Percentiles rank a stretch among this genome's conserved stretches.
These are phyloP conservation scores for Leptinotarsa lineolata DNA, from an alignment of 1,140 invertebrate species.

Conservation along the genomic window DNA sequence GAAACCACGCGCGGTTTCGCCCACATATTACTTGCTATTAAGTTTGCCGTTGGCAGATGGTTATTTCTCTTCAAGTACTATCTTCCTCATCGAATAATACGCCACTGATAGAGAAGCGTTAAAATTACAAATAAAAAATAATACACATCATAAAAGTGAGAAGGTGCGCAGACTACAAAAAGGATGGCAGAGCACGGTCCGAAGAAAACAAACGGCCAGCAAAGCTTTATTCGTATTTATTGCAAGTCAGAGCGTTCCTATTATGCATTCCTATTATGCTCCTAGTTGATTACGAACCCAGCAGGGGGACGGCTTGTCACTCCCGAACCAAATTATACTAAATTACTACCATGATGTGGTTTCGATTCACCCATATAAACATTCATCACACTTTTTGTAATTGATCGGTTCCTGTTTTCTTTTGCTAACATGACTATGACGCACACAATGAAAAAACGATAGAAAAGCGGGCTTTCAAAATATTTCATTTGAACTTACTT, in stretches of 20 bases:
- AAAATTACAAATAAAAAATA: background rate
- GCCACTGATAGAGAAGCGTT: too few species aligned
- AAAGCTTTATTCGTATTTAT: conserved; percentile 50
- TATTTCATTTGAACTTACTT: too few species aligned
- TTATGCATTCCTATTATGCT: conserved; percentile 53
- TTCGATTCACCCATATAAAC: conserved; percentile 51
- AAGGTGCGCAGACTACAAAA: conserved; percentile 12
- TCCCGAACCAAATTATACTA: conserved; percentile 54
- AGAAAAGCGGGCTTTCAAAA: too few species aligned
- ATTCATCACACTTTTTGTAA: conserved; percentile 35
- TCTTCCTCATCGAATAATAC: too few species aligned
- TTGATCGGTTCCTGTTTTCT: background rate
- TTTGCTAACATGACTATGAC: too few species aligned
- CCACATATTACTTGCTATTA: too few species aligned
- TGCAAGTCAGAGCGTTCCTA: conserved; percentile 54
- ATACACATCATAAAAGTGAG: conserved; percentile 2
- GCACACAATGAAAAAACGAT: too few species aligned
- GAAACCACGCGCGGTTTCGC: too few species aligned
- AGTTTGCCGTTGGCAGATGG: too few species aligned
- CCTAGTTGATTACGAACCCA: conserved; percentile 53
- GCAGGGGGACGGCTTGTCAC: conserved; percentile 52
- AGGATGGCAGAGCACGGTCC: background rate
- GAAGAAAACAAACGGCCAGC: conserved; percentile 19
- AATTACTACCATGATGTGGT: conserved; percentile 51
- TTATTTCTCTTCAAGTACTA: too few species aligned